phyloP scores from a whole-genome alignment of 1,140 invertebrate genomes.

The Penaeus indicus region DNA sequence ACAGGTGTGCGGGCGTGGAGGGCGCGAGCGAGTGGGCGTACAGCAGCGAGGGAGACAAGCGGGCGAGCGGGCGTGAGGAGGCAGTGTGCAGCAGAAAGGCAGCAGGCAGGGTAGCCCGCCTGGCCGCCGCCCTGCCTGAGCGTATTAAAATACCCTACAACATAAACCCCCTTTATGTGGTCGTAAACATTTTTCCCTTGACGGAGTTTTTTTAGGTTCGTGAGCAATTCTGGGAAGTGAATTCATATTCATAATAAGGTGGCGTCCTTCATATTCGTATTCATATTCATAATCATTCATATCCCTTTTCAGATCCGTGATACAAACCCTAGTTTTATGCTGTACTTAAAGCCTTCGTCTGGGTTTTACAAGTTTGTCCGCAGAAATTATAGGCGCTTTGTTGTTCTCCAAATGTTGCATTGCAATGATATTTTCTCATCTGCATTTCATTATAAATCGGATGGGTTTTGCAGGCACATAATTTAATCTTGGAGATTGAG shows the following conservation, averaged over 20 bases:
- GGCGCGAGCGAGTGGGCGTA: background rate
- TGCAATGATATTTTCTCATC: slow-evolving; percentile 55
- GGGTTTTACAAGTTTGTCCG: slow-evolving; percentile 43
- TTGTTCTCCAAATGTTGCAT: slow-evolving; percentile 51
- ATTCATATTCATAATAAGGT: slow-evolving; percentile 60
- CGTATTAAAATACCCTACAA: slow-evolving; percentile 62
- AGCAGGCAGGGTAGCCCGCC: background rate
- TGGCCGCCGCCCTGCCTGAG: slow-evolving; percentile 26
- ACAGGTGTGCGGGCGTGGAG: background rate
- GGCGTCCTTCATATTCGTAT: slow-evolving; percentile 39
- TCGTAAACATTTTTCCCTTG: slow-evolving; percentile 62
- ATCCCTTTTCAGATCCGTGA: slow-evolving; percentile 51
- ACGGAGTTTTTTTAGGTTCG: slow-evolving; percentile 48
- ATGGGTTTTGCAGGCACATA: slow-evolving; percentile 33
- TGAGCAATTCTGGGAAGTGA: slow-evolving; percentile 58
- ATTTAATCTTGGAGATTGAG: slow-evolving; percentile 31
- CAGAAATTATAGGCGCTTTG: slow-evolving; percentile 49
- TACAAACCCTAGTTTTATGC: slow-evolving; percentile 55
- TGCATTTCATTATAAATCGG: slow-evolving; percentile 55
- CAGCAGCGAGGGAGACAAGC: background rate
- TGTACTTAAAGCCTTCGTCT: slow-evolving; percentile 46
- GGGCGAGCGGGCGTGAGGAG: background rate
- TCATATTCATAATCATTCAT: slow-evolving; percentile 58
- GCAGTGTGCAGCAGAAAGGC: too few relatives aligned
- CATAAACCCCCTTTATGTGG: slow-evolving; percentile 61